Percentiles rank a stretch among this genome's conserved stretches.
Evolutionary conservation across 2,888 invertebrate genomes (phyloP).

Genomic region (Habroteleia sp.): DNA sequence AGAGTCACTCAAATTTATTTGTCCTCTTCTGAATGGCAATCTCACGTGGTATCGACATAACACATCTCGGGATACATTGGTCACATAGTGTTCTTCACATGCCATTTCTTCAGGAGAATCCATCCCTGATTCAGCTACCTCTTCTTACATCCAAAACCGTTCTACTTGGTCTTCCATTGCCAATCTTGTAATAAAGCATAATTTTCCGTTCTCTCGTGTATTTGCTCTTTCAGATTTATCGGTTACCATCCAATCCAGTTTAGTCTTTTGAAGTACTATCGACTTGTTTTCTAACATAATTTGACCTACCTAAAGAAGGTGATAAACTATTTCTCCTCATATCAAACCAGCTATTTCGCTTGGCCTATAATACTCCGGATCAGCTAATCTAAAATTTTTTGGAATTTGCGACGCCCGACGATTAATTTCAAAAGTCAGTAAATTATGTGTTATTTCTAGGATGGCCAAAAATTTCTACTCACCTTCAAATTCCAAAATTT

Average conservation of each 20-base stretch:
- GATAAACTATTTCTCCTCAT: slow-evolving; percentile 48
- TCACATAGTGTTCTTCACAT: slow-evolving; percentile 19
- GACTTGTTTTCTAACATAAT: slow-evolving; percentile 9
- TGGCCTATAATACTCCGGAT: slow-evolving; percentile 41
- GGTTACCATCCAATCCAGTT: slow-evolving; percentile 51
- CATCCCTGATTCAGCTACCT: not conserved
- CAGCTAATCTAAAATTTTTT: slow-evolving; percentile 51
- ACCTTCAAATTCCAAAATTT: not conserved
- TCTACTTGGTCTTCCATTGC: slow-evolving; percentile 10
- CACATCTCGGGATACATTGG: not conserved
- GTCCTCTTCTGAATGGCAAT: slow-evolving; percentile 10
- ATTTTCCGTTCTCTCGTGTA: not conserved
- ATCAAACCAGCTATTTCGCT: slow-evolving; percentile 53
- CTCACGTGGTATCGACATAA: slow-evolving; percentile 6
- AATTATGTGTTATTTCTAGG: not conserved
- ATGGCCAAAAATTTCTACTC: slow-evolving; percentile 6
- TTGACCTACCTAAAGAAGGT: slow-evolving; percentile 45
- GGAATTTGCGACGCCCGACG: not conserved
- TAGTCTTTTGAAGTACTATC: slow-evolving; percentile 52
- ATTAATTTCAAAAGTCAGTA: slow-evolving; percentile 10
- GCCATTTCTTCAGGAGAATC: slow-evolving; percentile 13
- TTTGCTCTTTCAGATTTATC: not conserved
- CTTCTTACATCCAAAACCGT: slow-evolving; percentile 25
- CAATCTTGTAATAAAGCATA: not conserved
- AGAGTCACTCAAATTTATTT: too few relatives aligned